A percentile compares a stretch with the other conserved stretches of the same genome.
Evolutionary conservation across 1,140 invertebrate species (phyloP).

Genomic region (Drosophila yakuba): DNA sequence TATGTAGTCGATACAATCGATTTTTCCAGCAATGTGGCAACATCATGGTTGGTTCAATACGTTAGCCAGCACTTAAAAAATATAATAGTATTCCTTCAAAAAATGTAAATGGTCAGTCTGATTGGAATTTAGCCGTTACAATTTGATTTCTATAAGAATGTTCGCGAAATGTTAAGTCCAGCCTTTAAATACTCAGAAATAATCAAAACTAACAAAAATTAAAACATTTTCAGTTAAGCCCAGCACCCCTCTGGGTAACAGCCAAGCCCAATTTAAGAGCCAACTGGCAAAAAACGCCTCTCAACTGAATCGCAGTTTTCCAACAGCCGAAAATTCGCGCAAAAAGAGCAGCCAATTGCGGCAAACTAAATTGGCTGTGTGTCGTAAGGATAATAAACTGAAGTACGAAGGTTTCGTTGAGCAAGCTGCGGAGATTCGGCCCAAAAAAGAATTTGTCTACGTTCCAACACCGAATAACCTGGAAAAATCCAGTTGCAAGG

Average conservation of each 20-base stretch:
- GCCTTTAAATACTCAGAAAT: not conserved
- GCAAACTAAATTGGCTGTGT: constrained; percentile 62
- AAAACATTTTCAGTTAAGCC: constrained; percentile 20
- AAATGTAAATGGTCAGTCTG: not conserved
- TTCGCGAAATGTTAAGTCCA: constrained; percentile 44
- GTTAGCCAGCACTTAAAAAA: not conserved
- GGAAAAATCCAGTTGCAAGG: not conserved
- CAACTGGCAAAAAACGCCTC: constrained; percentile 17
- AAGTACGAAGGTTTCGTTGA: constrained; percentile 63
- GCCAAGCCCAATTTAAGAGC: constrained; percentile 52
- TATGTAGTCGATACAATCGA: not conserved
- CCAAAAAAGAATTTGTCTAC: constrained; percentile 59
- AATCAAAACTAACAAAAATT: not conserved
- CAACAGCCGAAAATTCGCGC: constrained; percentile 41
- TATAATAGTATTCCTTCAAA: not conserved
- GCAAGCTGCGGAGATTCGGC: constrained; percentile 7
- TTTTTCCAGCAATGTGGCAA: not conserved
- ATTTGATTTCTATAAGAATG: constrained; percentile 39
- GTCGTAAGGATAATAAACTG: constrained; percentile 56
- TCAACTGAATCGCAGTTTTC: constrained; percentile 44
- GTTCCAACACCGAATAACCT: constrained; percentile 31
- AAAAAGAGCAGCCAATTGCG: constrained; percentile 55
- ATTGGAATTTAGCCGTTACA: constrained; percentile 16
- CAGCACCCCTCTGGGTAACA: constrained; percentile 19
- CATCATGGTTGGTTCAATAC: not conserved